phyloP scores from a whole-genome alignment of 2,797 vertebrate species.

The Pagetopsis macropterus region DNA sequence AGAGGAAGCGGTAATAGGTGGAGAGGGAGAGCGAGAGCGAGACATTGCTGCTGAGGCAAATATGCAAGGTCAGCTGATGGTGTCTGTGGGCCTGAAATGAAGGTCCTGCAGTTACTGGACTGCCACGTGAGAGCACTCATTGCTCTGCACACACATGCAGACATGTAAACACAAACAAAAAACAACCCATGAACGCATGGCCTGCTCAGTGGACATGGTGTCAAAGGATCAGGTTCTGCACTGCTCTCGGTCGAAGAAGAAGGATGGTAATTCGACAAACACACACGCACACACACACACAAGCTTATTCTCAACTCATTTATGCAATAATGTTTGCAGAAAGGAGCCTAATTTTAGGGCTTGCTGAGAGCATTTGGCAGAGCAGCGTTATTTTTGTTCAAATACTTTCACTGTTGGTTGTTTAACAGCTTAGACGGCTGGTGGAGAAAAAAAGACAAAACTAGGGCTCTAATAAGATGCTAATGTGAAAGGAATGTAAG shows the following conservation, averaged over 20 bases:
- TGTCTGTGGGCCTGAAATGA: constrained; percentile 42
- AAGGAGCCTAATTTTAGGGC: constrained; percentile 15
- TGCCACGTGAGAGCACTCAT: constrained; percentile 47
- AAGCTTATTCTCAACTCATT: constrained; percentile 20
- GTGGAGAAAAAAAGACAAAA: constrained; percentile 5
- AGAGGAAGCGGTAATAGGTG: constrained; percentile 22
- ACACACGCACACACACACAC: constrained; percentile 9
- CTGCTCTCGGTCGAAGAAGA: constrained; percentile 15
- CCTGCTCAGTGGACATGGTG: not conserved
- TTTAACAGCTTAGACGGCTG: constrained; percentile 19
- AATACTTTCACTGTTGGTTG: constrained; percentile 36
- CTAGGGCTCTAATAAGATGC: constrained; percentile 29
- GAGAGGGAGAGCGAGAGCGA: constrained; percentile 22
- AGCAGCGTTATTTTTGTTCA: constrained; percentile 36
- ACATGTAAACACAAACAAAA: constrained; percentile 32
- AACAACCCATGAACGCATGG: constrained; percentile 1
- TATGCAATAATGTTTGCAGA: constrained; percentile 39
- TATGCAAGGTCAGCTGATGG: constrained; percentile 58
- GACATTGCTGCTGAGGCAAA: constrained; percentile 45
- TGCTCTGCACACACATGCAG: not conserved
- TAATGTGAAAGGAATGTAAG: constrained; percentile 28
- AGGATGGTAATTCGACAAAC: constrained; percentile 8
- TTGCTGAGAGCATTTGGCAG: constrained; percentile 33
- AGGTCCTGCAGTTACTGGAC: constrained; percentile 36
- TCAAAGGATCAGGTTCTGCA: constrained; percentile 22